Evolutionary conservation across 2,797 vertebrate genomes (phyloP), one percentile per base, ranked within the genome.

Genomic region (Sebastes cheni): DNA sequence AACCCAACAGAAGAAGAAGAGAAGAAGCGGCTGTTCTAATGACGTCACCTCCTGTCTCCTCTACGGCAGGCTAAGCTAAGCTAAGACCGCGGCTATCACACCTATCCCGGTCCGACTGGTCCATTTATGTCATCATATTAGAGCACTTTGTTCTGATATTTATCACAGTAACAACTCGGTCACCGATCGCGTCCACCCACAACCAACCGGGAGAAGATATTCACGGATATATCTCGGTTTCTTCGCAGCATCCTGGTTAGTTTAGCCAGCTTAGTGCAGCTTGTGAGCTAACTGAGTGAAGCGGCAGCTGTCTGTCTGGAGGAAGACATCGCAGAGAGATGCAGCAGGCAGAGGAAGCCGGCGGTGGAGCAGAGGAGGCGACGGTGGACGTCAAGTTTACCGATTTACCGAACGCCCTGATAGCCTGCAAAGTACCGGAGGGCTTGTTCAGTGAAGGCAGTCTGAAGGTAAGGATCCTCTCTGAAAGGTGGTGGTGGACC

Each of bases 391-490:
- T 96, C 46, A 89, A 95, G 84, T 93, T 96, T 12, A 95, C 90
- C 2, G 95, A 95, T 10, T 80, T 96, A 1, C 93, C 95, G 0
- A 94, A 95, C 88, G 95, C 95, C 27, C 92, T 96, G 39, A 95
- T 96, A 52, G 95, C 95, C 29, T 96, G 95, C 55, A 96, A 92
- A 88, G 95, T 95, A 1, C 81, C 92, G 1, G 93, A 95, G 42
- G 93, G 94, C 36, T 71, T 96, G 50, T 96, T 96, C 72, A 82
- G 54, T 50, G 93, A 94, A 60, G 87, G 72, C 6, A 81, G 23
- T 0, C 18, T 93, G 25, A 95, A 93, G 95, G 96, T 96, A 82
- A 82, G 8, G 8, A 8, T 34, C 10, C 34, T 34, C 9, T 34
- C 34, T 34, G 34, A 34, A 34, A 34, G 34, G 34, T 34, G 34